Percentiles rank a stretch among this genome's conserved stretches.
Conservation (phyloP, 2,113 vertebrate genomes). For the Chamaetylas fuelleborni region DNA sequence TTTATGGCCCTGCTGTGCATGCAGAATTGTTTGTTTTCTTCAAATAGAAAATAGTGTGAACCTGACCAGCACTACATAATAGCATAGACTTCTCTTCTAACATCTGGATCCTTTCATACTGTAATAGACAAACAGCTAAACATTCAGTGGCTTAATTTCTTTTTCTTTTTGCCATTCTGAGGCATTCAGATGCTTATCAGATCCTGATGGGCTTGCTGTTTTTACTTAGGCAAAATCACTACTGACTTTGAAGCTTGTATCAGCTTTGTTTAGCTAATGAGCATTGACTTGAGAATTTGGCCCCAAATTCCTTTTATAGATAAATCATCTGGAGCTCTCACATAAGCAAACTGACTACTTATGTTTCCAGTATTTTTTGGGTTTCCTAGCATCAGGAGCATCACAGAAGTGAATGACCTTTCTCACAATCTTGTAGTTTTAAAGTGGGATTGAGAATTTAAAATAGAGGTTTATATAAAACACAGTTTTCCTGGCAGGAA, state of each 20-base stretch:
- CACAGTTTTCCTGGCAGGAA: neutral
- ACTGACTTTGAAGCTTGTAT: conserved; percentile 43
- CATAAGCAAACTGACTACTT: conserved; percentile 1
- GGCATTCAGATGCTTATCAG: conserved; percentile 29
- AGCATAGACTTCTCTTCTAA: neutral
- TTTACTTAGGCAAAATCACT: conserved; percentile 52
- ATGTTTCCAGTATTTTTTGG: neutral
- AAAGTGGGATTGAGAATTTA: neutral
- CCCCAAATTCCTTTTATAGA: conserved; percentile 36
- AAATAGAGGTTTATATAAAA: neutral
- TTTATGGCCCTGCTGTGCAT: conserved; percentile 45
- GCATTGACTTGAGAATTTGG: conserved; percentile 54
- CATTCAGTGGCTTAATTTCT: conserved; percentile 42
- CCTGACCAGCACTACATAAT: neutral
- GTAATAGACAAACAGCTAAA: conserved; percentile 43
- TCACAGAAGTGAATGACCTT: neutral
- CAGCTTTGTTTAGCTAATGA: conserved; percentile 53
- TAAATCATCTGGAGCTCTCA: conserved; percentile 51
- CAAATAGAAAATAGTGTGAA: neutral
- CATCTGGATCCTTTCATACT: conserved; percentile 39
- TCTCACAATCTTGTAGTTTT: conserved; percentile 1
- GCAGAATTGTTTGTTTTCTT: conserved; percentile 51
- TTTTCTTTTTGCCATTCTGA: conserved; percentile 28
- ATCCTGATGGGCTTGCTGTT: conserved; percentile 34
- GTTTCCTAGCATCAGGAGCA: neutral